Evolutionary conservation across 2,797 vertebrate genomes (phyloP).

Genomic region (Lepus oiostolus): DNA sequence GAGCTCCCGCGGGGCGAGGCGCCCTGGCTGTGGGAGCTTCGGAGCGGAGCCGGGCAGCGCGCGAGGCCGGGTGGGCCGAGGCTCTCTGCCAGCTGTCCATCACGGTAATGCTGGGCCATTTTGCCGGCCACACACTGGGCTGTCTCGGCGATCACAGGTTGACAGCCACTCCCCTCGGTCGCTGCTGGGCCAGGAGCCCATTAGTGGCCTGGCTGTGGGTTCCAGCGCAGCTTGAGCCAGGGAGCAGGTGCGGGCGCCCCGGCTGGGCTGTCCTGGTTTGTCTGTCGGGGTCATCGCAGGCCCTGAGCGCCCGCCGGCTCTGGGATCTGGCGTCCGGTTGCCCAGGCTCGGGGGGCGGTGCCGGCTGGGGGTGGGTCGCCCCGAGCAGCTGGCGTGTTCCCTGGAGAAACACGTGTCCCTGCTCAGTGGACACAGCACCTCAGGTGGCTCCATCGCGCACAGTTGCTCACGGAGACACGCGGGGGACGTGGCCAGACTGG

Average conservation of each 20-base stretch:
- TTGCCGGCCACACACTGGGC: slow-evolving; percentile 61
- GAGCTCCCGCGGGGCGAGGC: fast-evolving
- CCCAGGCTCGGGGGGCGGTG: too few relatives aligned
- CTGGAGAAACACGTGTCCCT: too few relatives aligned
- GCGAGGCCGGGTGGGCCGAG: fast-evolving
- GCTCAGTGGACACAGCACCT: too few relatives aligned
- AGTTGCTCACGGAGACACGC: too few relatives aligned
- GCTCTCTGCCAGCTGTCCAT: slow-evolving; percentile 26
- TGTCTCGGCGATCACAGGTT: slow-evolving; percentile 54
- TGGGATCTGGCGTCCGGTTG: neutral
- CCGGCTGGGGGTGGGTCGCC: too few relatives aligned
- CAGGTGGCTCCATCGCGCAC: too few relatives aligned
- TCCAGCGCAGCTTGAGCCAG: slow-evolving; percentile 8
- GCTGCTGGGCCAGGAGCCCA: slow-evolving; percentile 5
- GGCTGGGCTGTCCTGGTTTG: neutral
- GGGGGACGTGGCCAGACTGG: too few relatives aligned
- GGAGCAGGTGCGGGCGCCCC: neutral
- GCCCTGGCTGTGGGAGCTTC: neutral
- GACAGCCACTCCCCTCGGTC: slow-evolving; percentile 33
- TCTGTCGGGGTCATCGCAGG: neutral
- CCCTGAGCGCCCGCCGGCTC: neutral
- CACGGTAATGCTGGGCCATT: slow-evolving; percentile 76
- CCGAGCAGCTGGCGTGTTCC: too few relatives aligned
- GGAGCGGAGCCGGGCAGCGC: neutral
- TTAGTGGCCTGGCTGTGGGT: neutral